phyloP scores from a whole-genome alignment of 1,140 invertebrate genomes.

The Papilio machaon region DNA sequence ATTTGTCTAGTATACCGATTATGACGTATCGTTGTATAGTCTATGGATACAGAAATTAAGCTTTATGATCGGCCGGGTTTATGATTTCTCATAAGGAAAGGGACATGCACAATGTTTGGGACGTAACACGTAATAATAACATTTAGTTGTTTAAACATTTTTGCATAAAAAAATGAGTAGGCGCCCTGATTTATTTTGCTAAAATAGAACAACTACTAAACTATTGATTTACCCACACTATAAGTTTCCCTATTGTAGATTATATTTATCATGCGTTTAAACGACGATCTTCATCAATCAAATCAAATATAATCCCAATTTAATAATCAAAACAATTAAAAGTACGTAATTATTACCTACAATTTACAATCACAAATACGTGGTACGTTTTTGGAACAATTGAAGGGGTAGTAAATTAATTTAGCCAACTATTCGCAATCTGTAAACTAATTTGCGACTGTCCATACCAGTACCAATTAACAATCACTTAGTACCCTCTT shows the following conservation, averaged over 20 bases:
- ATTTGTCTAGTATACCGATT: constrained; percentile 39
- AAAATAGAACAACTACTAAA: too few relatives aligned
- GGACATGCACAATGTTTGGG: too few relatives aligned
- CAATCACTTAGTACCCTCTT: constrained; percentile 17
- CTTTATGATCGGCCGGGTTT: too few relatives aligned
- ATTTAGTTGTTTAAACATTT: neutral
- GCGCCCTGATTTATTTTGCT: neutral
- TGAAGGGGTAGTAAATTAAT: constrained; percentile 4
- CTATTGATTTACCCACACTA: too few relatives aligned
- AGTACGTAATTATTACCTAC: too few relatives aligned
- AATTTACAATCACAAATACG: too few relatives aligned
- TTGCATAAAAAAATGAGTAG: neutral
- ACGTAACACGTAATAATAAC: neutral
- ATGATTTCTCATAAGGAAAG: too few relatives aligned
- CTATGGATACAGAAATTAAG: neutral
- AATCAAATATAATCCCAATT: too few relatives aligned
- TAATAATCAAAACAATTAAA: too few relatives aligned
- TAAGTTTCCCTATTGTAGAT: too few relatives aligned
- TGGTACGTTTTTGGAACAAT: neutral
- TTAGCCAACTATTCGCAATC: neutral
- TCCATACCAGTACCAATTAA: constrained; percentile 22
- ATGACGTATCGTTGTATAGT: neutral
- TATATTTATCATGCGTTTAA: too few relatives aligned
- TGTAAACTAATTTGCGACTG: constrained; percentile 23
- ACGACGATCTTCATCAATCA: too few relatives aligned